Percentiles rank a stretch among this genome's conserved stretches.
phyloP scores from a whole-genome alignment of 2,113 vertebrate genomes.

The Spea multiplicata region DNA sequence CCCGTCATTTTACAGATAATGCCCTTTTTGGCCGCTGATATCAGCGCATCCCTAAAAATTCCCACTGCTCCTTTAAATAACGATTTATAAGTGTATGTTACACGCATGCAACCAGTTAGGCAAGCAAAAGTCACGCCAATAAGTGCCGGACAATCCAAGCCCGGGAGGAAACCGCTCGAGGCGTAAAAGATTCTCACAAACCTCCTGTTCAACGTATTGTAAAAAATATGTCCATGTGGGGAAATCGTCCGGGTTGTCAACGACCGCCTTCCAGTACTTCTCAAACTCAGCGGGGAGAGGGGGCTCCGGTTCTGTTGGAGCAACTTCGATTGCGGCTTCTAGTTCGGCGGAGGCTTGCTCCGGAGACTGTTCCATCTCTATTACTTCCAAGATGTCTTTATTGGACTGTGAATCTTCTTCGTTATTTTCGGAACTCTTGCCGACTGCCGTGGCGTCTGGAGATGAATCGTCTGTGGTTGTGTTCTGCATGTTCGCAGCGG shows the following conservation, averaged over 20 bases:
- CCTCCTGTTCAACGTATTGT: conserved; percentile 97
- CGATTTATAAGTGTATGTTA: no score
- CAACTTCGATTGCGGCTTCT: not conserved
- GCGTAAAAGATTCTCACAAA: conserved; percentile 56
- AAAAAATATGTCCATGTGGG: conserved; percentile 95
- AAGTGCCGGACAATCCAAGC: no score
- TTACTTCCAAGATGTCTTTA: conserved; percentile 73
- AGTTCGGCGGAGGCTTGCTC: conserved; percentile 70
- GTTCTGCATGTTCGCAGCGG: conserved; percentile 60
- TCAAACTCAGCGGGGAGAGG: conserved; percentile 86
- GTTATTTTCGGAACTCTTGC: conserved; percentile 51
- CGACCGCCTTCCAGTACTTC: conserved; percentile 86
- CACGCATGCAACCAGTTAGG: no score
- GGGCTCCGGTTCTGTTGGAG: conserved; percentile 63
- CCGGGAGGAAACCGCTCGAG: no score
- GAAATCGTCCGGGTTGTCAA: conserved; percentile 95
- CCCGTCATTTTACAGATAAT: no score
- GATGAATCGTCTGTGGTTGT: conserved; percentile 54
- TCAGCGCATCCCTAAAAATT: no score
- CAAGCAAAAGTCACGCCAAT: no score
- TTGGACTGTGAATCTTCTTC: conserved; percentile 66
- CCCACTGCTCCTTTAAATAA: no score
- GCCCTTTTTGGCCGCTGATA: no score
- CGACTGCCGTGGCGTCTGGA: conserved; percentile 55
- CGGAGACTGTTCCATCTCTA: conserved; percentile 78